A percentile compares a stretch with the other conserved stretches of the same genome.
These are phyloP conservation scores for Troides helena DNA, from an alignment of 2,888 invertebrate species.

Conservation along the genomic window DNA sequence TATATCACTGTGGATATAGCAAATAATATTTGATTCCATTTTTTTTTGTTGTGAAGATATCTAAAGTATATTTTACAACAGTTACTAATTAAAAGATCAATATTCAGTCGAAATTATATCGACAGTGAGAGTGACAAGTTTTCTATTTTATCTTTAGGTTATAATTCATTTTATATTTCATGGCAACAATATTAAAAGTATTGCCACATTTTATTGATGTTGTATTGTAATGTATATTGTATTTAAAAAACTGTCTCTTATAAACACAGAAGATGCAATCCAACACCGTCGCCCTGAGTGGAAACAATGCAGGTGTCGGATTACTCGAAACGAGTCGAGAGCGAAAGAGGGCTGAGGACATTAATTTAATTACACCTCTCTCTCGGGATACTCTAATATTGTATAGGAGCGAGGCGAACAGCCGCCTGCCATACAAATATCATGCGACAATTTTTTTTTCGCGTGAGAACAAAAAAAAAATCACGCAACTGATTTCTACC, in stretches of 20 bases:
- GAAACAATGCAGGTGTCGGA: constrained; percentile 78
- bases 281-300: constrained; percentile 39
- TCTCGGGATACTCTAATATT: constrained; percentile 73
- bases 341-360: constrained; percentile 71
- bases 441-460: constrained; percentile 73
- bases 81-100: too few species aligned
- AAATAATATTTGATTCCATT: not conserved
- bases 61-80: too few species aligned
- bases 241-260: constrained; percentile 30
- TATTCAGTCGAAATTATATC: too few species aligned
- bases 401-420: constrained; percentile 64
- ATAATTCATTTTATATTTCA: too few species aligned
- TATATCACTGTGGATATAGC: not conserved
- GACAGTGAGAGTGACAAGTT: too few species aligned
- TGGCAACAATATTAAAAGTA: too few species aligned
- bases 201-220: not conserved
- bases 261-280: constrained; percentile 48
- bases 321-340: constrained; percentile 67
- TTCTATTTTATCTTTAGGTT: too few species aligned
- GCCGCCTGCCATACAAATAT: constrained; percentile 66
- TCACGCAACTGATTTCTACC: constrained; percentile 71
- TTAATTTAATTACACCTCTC: constrained; percentile 77
- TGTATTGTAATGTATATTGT: not conserved
- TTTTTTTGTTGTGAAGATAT: not conserved
- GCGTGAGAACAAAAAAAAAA: constrained; percentile 77